Evolutionary conservation across 2,888 invertebrate species (phyloP).

Genomic region (Melinopterus prodromus): DNA sequence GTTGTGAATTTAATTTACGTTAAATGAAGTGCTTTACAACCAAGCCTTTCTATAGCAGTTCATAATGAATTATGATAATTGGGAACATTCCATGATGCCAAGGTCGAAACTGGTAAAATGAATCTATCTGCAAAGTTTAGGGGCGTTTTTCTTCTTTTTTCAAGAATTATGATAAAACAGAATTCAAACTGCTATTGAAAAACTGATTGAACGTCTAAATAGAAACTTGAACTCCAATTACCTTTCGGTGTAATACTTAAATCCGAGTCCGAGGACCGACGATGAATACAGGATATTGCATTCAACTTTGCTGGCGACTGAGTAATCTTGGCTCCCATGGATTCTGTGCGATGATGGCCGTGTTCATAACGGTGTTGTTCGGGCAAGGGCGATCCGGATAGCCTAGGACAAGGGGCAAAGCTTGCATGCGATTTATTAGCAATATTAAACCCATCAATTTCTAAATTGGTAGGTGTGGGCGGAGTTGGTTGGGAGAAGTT

Average conservation of each 20-base stretch:
- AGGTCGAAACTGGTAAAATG: slow-evolving; percentile 9
- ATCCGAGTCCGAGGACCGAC: slow-evolving; percentile 93
- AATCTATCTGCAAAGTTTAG: neutral
- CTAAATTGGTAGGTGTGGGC: slow-evolving; percentile 52
- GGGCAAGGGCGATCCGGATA: slow-evolving; percentile 53
- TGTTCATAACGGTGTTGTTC: slow-evolving; percentile 42
- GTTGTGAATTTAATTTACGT: too few relatives aligned
- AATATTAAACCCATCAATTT: slow-evolving; percentile 55
- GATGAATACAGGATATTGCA: slow-evolving; percentile 65
- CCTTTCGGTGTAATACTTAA: slow-evolving; percentile 93
- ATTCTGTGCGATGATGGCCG: slow-evolving; percentile 65
- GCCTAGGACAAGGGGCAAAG: slow-evolving; percentile 57
- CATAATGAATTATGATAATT: slow-evolving; percentile 15
- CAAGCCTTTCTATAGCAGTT: too few relatives aligned
- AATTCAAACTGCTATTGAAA: slow-evolving; percentile 11
- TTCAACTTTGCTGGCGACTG: slow-evolving; percentile 66
- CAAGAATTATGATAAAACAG: too few relatives aligned
- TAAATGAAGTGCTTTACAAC: too few relatives aligned
- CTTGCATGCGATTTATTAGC: slow-evolving; percentile 57
- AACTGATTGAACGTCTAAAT: neutral
- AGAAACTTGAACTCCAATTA: slow-evolving; percentile 56
- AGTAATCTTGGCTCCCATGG: slow-evolving; percentile 65
- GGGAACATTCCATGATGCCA: neutral
- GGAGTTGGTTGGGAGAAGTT: slow-evolving; percentile 35
- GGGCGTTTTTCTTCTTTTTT: too few relatives aligned